A percentile compares a stretch with the other conserved stretches of the same genome.
Evolutionary conservation across 2,888 invertebrate genomes (phyloP).

Genomic region (Mesopsocus fuscifrons): DNA sequence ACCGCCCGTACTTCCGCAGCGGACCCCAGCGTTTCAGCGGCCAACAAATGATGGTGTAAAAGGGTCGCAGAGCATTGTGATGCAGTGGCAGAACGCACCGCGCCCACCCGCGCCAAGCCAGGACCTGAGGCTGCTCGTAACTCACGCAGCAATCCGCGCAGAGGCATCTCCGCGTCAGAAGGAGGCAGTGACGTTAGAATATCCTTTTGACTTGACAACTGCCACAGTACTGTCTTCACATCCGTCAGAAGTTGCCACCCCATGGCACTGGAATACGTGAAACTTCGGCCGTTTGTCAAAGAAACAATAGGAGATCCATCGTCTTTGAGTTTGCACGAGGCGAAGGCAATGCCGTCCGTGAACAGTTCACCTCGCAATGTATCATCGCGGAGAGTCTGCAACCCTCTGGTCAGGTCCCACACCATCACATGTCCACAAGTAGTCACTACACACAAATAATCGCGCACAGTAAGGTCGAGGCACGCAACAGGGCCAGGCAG

Average conservation of each 20-base stretch:
- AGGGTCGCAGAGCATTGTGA: constrained; percentile 19
- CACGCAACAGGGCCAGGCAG: constrained; percentile 38
- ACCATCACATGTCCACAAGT: constrained; percentile 31
- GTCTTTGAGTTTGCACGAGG: constrained; percentile 37
- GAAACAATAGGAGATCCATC: constrained; percentile 65
- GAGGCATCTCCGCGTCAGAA: not conserved
- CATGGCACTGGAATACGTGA: constrained; percentile 59
- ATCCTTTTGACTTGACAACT: constrained; percentile 10
- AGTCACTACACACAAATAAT: constrained; percentile 33
- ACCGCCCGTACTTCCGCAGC: constrained; percentile 57
- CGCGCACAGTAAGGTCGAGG: constrained; percentile 29
- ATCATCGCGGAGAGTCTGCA: not conserved
- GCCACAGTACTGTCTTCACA: constrained; percentile 15
- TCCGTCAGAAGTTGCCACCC: constrained; percentile 38
- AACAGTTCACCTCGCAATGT: not conserved
- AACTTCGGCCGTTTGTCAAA: constrained; percentile 70
- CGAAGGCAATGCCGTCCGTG: not conserved
- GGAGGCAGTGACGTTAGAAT: no score
- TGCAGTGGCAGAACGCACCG: no score
- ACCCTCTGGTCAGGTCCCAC: constrained; percentile 35
- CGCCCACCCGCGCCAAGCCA: constrained; percentile 27
- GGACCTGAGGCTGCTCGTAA: constrained; percentile 22
- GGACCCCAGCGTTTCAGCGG: constrained; percentile 48
- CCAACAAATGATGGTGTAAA: constrained; percentile 53
- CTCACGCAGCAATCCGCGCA: constrained; percentile 12